phyloP scores from a whole-genome alignment of 2,797 vertebrate species.

The Botia kubotai region DNA sequence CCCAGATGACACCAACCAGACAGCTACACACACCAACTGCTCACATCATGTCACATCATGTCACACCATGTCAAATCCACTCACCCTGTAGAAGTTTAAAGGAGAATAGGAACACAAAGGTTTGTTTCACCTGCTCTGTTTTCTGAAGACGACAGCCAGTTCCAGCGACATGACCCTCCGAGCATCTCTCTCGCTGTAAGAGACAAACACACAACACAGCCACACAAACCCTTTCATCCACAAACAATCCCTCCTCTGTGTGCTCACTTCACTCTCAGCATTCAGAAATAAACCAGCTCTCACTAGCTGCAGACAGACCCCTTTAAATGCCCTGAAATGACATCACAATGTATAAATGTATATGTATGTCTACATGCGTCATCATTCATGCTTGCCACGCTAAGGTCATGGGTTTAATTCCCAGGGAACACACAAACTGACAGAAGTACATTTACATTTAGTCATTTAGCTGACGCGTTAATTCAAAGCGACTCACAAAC shows the following conservation, averaged over 20 bases:
- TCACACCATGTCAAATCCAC: neutral
- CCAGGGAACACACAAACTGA: too few relatives aligned
- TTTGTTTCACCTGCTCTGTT: slow-evolving; percentile 35
- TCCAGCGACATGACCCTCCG: slow-evolving; percentile 31
- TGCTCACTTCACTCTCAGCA: neutral
- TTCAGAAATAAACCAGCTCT: neutral
- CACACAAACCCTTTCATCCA: slow-evolving; percentile 23
- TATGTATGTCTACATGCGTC: too few relatives aligned
- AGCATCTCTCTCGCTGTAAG: slow-evolving; percentile 21
- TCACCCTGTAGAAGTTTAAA: neutral
- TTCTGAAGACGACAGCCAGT: slow-evolving; percentile 12
- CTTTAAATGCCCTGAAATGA: too few relatives aligned
- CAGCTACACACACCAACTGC: neutral
- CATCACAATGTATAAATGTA: too few relatives aligned
- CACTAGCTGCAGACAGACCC: too few relatives aligned
- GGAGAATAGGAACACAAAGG: too few relatives aligned
- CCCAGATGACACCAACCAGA: neutral
- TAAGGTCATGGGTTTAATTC: too few relatives aligned
- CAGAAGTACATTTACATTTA: too few relatives aligned
- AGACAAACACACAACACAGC: neutral
- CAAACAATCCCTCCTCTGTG: slow-evolving; percentile 45
- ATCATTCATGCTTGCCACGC: too few relatives aligned
- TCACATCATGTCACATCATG: too few relatives aligned
- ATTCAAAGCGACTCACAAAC: too few relatives aligned
- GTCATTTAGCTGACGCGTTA: too few relatives aligned